Base-by-base conservation (phyloP, 2,888 invertebrate species). In the Drosophila mimetica region DNA sequence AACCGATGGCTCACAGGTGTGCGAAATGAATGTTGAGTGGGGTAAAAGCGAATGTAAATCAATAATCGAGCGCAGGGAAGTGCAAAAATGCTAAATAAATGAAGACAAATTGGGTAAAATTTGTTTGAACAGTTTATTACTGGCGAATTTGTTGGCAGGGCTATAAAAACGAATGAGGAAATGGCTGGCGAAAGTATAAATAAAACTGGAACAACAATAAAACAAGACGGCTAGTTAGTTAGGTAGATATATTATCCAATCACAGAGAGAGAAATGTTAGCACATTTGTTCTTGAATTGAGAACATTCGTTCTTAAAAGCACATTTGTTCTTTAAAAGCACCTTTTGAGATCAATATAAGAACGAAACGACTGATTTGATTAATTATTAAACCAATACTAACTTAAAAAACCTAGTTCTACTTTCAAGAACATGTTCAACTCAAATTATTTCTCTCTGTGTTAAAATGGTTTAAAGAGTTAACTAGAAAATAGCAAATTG, bases 1-100 rank as follows among this genome's bases (percentile, higher is more conserved):
- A 64, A 64, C 54, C 66, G 44, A 47, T 59, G 42, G 50, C 50
- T 41, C 75, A 67, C 84, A 81, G 81, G 78, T 82, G 81, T 84
- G 74, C 78, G 52, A 67, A 71, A 55, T 60, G 52, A 74, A 58
- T 42, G 52, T 37, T 32, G 42, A 59, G 60, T 70, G 36, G 52
- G 48, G 74, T 44, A 55, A 46, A 50, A 50, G 46, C 32, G 61
- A 72, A 69, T 74, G 70, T 57, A 58, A 79, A 82, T 74, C 76
- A 58, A 79, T 79, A 63, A 82, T 71, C 65, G 47, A 16, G 32
- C 16, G 3, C 51, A 16, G 64, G 63, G 42, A 76, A 70, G 58
- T 58, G 57, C 59, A 61, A 55, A 60, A 77, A 71, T 64, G 58
- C 48, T 64, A 74, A 79, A 37, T 70, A 48, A 77, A 65, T 70